phyloP scores from a whole-genome alignment of 2,797 vertebrate species.

The Fringilla coelebs region DNA sequence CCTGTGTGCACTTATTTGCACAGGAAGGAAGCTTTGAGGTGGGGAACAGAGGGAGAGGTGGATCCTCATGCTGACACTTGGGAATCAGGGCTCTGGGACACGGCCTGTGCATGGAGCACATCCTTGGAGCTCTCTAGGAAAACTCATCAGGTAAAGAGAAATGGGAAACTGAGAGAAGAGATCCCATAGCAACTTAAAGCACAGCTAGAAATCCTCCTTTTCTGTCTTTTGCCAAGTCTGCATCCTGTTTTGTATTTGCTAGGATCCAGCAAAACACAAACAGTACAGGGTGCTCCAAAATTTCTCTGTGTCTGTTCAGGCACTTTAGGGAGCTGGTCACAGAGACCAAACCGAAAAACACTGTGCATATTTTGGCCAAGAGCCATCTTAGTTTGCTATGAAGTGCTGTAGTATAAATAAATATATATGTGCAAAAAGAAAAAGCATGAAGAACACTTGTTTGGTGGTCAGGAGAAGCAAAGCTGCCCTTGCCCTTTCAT shows the following conservation, averaged over 20 bases:
- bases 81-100: not conserved
- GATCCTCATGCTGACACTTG: not conserved
- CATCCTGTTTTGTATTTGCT: slow-evolving; percentile 6
- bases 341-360: not conserved
- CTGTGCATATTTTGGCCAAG: not conserved
- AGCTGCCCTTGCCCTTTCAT: slow-evolving; percentile 43
- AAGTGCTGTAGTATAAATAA: slow-evolving; percentile 41
- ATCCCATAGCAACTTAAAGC: not conserved
- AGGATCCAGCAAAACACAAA: not conserved
- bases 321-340: slow-evolving; percentile 13
- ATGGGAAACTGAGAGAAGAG: not conserved
- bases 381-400: not conserved
- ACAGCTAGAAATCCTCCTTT: not conserved
- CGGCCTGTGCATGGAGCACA: not conserved
- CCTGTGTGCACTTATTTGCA: not conserved
- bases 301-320: not conserved
- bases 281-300: not conserved
- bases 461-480: slow-evolving; percentile 38
- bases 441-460: not conserved
- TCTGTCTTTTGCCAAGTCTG: not conserved
- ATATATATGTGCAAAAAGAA: not conserved
- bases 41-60: accelerated
- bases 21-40: not conserved
- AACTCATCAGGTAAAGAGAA: not conserved
- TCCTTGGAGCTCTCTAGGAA: not conserved